Conservation (phyloP, 1,140 invertebrate species). For the Steinernema feltiae region DNA sequence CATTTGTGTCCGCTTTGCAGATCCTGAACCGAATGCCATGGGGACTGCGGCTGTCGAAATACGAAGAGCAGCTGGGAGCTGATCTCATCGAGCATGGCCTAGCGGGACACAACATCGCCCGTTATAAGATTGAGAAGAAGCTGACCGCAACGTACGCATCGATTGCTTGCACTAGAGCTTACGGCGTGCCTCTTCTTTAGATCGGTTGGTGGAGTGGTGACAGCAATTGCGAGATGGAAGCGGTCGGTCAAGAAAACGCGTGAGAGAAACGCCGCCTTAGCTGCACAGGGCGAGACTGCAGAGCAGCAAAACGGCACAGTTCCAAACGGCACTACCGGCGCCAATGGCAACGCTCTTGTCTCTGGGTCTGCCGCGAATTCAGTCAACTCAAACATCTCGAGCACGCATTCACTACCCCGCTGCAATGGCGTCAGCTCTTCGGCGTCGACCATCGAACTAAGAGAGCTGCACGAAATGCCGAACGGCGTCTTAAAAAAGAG, state of each 20-base stretch:
- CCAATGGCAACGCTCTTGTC: background rate
- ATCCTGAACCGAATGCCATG: constrained; percentile 71
- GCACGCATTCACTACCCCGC: background rate
- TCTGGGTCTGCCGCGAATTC: background rate
- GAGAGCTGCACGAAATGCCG: background rate
- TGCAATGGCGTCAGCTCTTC: background rate
- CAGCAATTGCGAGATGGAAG: background rate
- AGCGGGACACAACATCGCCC: constrained; percentile 46
- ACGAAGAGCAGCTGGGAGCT: constrained; percentile 77
- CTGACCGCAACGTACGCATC: constrained; percentile 42
- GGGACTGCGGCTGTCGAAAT: constrained; percentile 71
- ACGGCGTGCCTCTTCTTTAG: background rate
- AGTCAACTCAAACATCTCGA: background rate
- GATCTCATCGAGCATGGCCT: constrained; percentile 79
- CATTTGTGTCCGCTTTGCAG: constrained; percentile 53
- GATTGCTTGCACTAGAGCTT: background rate
- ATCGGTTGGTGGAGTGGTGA: background rate
- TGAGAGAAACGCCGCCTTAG: background rate
- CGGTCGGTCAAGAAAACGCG: background rate
- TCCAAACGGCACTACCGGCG: background rate
- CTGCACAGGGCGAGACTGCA: background rate
- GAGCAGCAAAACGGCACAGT: background rate
- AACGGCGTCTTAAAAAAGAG: background rate
- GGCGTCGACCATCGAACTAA: background rate
- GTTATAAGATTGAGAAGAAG: constrained; percentile 48